Conservation (phyloP, 2,113 vertebrate genomes). For the Protomyctophum bolini region DNA sequence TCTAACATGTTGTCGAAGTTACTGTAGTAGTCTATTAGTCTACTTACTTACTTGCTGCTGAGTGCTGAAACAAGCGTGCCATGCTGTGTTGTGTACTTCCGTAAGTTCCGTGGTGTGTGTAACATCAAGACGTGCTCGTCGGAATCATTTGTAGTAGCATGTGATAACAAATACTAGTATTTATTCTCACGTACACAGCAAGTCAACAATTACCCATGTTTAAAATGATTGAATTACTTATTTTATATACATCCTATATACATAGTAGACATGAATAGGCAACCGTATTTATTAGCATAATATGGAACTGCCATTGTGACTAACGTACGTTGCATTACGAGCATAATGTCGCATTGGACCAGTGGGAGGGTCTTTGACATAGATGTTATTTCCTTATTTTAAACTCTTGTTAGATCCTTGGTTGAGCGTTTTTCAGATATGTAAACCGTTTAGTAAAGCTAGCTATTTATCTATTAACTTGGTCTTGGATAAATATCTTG, state of each 20-base stretch:
- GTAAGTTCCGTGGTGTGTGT: conserved; percentile 19
- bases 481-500: no score
- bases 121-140: conserved; percentile 37
- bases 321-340: conserved; percentile 30
- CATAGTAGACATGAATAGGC: no score
- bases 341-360: background rate
- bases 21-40: background rate
- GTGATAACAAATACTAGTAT: accelerated
- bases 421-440: no score
- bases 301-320: accelerated
- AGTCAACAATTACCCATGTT: no score
- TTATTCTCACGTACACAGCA: background rate
- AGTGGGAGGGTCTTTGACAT: no score
- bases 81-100: conserved; percentile 55
- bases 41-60: background rate
- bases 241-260: no score
- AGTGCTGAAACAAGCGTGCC: conserved; percentile 14
- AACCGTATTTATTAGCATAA: background rate
- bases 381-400: no score
- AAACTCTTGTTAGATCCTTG: no score
- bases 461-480: no score
- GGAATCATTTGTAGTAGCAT: background rate
- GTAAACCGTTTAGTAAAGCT: background rate
- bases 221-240: no score
- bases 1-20: background rate